Percentiles rank a stretch among this genome's conserved stretches.
These are phyloP conservation scores for Acipenser transmontanus DNA, from an alignment of 2,797 vertebrate genomes.

Conservation along the genomic window DNA sequence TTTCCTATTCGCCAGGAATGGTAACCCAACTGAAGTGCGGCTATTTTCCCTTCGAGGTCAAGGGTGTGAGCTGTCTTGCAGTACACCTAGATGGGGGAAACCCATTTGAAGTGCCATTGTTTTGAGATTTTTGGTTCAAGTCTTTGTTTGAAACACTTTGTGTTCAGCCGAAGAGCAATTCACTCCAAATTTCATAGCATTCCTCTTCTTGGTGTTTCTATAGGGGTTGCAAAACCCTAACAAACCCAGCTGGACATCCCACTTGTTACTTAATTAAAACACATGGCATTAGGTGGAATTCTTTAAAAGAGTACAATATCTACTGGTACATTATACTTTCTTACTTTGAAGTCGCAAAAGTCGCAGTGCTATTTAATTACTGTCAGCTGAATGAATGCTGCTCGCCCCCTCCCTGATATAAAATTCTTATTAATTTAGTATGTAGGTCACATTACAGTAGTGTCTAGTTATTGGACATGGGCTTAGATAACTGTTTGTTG, in stretches of 20 bases:
- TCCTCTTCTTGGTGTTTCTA: neutral
- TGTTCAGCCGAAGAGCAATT: slow-evolving; percentile 24
- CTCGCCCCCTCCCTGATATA: slow-evolving; percentile 55
- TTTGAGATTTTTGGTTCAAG: neutral
- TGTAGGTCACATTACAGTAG: slow-evolving; percentile 94
- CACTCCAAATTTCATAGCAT: slow-evolving; percentile 17
- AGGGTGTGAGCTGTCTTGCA: slow-evolving; percentile 16
- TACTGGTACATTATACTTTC: slow-evolving; percentile 57
- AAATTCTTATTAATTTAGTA: slow-evolving; percentile 83
- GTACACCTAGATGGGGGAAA: neutral
- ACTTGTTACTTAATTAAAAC: slow-evolving; percentile 35
- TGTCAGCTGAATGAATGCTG: slow-evolving; percentile 65
- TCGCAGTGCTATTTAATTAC: slow-evolving; percentile 65
- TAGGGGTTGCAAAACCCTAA: neutral
- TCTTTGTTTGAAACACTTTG: neutral
- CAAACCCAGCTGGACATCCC: slow-evolving; percentile 5
- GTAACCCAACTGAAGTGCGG: slow-evolving; percentile 21
- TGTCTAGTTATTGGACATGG: slow-evolving; percentile 90
- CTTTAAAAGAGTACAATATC: slow-evolving; percentile 51
- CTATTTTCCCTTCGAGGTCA: slow-evolving; percentile 22
- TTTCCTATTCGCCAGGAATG: slow-evolving; percentile 22
- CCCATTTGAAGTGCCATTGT: neutral
- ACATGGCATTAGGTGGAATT: slow-evolving; percentile 27
- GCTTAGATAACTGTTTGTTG: slow-evolving; percentile 96
- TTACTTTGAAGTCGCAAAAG: slow-evolving; percentile 38